Conservation (phyloP, 2,888 invertebrate species). For the Biston betularia region DNA sequence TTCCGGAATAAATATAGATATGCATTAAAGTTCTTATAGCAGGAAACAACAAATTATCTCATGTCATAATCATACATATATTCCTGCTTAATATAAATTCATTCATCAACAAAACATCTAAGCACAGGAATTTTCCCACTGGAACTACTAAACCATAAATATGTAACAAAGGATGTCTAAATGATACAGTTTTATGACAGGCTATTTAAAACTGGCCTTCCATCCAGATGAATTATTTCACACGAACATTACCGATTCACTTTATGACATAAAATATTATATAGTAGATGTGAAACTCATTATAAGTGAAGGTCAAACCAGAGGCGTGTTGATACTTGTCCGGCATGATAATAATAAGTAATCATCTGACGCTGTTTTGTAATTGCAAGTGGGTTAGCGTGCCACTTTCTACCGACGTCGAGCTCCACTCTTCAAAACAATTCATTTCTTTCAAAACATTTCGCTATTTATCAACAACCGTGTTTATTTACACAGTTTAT, state of each 20-base stretch:
- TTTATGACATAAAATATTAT: conserved; percentile 2
- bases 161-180: conserved; percentile 28
- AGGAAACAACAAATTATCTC: not conserved
- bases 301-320: conserved; percentile 28
- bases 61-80: conserved; percentile 1
- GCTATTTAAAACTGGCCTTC: conserved; percentile 17
- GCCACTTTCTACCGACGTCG: conserved; percentile 20
- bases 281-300: conserved; percentile 13
- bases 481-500: conserved; percentile 68
- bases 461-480: conserved; percentile 69
- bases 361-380: not conserved
- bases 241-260: conserved; percentile 16
- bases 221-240: conserved; percentile 19
- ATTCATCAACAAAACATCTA: not conserved
- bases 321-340: conserved; percentile 27
- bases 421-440: conserved; percentile 63
- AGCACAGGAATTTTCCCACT: conserved; percentile 19
- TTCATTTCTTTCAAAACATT: conserved; percentile 56
- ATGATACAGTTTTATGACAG: conserved; percentile 23
- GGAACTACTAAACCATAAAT: conserved; percentile 19
- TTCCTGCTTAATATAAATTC: not conserved
- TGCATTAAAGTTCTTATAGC: not conserved
- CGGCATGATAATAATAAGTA: conserved; percentile 9
- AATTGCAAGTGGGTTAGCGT: conserved; percentile 23
- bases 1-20: not conserved